Base-by-base conservation (phyloP, 2,113 vertebrate genomes). In the Pelodiscus sinensis region DNA sequence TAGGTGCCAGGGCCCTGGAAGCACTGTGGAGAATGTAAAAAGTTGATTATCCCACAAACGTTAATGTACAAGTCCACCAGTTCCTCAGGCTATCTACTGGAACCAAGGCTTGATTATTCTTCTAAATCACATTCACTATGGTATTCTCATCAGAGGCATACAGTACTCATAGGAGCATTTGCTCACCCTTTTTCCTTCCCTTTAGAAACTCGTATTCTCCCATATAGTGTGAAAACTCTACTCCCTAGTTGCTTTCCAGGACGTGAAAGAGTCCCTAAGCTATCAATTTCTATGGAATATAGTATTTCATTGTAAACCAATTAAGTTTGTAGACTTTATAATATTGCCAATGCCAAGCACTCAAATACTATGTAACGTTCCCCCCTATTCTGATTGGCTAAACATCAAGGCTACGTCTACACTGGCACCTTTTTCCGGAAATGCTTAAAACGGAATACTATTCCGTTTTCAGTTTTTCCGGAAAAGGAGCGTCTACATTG, bases 71-170 rank as follows among this genome's bases (percentile, higher is more conserved):
- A 84, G 52, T 50, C 77, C 84, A n/a, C 16, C 27, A 31, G 51
- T 56, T 88, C 77, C 55, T 81, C 73, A 62, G 9, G 84, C 44
- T 77, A 31, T 29, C 27, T 51, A 88, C 29, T 25, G 51, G 50
- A 92, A 96, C 85, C 44, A 71, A 75, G 79, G 84, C 38, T 52
- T 89, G 38, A 24, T 88, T 84, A 24, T 52, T 94, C 75, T 19
- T 85, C 35, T 89, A 31, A 51, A 80, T 68, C 55, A 44, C 35
- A 38, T 60, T 55, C 88, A 12, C 27, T 86, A 68, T 58, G 68
- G 57, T 8, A 51, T 24, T 51, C 79, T 79, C 51, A 77, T 81
- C 78, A 87, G 24, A 54, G 85, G n/a, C 18, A 60, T 2, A 58
- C 57, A 58, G 24, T 58, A 58, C 54, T 55, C 50, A 57, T 86